Evolutionary conservation across 2,113 vertebrate genomes (phyloP).

Genomic region (Cheilinus undulatus): DNA sequence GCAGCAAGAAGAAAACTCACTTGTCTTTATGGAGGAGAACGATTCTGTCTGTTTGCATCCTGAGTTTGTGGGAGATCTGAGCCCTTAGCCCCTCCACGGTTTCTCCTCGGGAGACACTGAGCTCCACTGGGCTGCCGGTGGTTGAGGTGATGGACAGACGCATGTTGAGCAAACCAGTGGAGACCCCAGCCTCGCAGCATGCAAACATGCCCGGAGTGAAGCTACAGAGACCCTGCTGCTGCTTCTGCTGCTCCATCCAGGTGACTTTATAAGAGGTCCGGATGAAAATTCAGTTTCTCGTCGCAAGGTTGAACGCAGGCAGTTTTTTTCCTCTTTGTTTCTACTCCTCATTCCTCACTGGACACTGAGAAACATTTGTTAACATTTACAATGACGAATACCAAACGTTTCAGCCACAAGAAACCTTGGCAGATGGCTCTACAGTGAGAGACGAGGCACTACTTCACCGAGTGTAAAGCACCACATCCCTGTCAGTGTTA

Average conservation of each 20-base stretch:
- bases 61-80: slow-evolving; percentile 87
- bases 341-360: slow-evolving; percentile 3
- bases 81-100: slow-evolving; percentile 89
- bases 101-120: slow-evolving; percentile 87
- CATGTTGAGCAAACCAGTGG: slow-evolving; percentile 81
- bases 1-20: slow-evolving; percentile 72
- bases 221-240: slow-evolving; percentile 27
- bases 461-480: slow-evolving; percentile 46
- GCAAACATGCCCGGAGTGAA: slow-evolving; percentile 23
- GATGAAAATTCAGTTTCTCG: background rate
- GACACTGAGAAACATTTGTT: background rate
- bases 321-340: background rate
- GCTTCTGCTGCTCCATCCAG: slow-evolving; percentile 55
- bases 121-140: slow-evolving; percentile 89
- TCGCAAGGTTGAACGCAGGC: background rate
- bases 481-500: slow-evolving; percentile 36
- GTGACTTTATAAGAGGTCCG: background rate
- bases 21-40: slow-evolving; percentile 89
- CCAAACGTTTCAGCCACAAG: background rate
- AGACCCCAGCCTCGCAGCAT: slow-evolving; percentile 37
- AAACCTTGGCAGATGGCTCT: rapidly evolving
- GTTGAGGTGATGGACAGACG: slow-evolving; percentile 87
- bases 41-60: slow-evolving; percentile 88
- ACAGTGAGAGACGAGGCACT: slow-evolving; percentile 15
- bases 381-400: background rate